These are phyloP conservation scores for Danio rerio DNA, from an alignment of 2,113 vertebrate genomes.

Conservation along the genomic window DNA sequence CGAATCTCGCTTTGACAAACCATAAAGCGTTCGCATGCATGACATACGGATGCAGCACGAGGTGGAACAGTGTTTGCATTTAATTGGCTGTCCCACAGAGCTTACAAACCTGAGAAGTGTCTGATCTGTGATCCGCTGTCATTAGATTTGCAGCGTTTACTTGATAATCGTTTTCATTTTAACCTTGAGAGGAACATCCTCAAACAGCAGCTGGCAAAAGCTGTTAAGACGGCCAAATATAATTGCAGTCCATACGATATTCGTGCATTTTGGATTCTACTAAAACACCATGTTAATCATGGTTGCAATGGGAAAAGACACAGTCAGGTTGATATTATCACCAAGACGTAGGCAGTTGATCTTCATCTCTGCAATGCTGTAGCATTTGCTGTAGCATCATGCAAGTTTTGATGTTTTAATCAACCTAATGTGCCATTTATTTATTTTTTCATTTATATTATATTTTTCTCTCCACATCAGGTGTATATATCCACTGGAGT, in stretches of 20 bases:
- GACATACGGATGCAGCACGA: constrained; percentile 36
- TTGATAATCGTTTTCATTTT: neutral
- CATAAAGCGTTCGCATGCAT: constrained; percentile 9
- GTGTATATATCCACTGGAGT: constrained; percentile 47
- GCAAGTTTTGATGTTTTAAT: neutral
- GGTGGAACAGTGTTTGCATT: constrained; percentile 10
- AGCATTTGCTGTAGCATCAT: neutral
- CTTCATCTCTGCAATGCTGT: neutral
- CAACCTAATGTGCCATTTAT: neutral
- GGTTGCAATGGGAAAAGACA: neutral
- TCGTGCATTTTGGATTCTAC: constrained; percentile 1
- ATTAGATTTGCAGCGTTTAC: neutral
- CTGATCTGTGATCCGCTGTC: constrained; percentile 7
- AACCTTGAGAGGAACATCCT: neutral
- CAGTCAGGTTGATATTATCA: neutral
- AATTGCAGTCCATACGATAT: neutral
- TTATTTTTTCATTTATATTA: neutral
- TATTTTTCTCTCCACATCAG: constrained; percentile 1
- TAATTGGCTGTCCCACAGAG: constrained; percentile 27
- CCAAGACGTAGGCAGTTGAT: neutral
- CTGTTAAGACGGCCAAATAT: neutral
- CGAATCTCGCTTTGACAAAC: constrained; percentile 13
- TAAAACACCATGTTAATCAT: neutral
- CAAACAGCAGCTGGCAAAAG: neutral
- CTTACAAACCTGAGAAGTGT: constrained; percentile 17